Evolutionary conservation across 2,888 invertebrate species (phyloP), one percentile per base, ranked within the genome.

Genomic region (Lymantria dispar): DNA sequence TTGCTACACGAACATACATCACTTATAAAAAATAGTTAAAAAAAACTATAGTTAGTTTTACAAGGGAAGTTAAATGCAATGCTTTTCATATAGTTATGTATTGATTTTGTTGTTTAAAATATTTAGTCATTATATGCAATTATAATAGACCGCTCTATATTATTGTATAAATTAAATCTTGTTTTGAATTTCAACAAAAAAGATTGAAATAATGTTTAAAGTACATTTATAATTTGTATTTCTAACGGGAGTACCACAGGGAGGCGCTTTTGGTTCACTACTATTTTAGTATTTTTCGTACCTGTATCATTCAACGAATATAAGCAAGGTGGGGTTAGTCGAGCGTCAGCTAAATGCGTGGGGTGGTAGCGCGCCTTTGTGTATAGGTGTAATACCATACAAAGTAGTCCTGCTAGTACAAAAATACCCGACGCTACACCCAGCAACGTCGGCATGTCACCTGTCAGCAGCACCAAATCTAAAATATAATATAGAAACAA

Each of bases 351-450:
- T 75, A 95, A 95, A 76, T 95, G 95, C 64, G 96, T 93, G 74
- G 95, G 95, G 73, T 93, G 93, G 80, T 92, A 93, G 58, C 93
- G 92, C 48, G 91, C 91, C 63, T 93, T 88, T 66, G 95, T 95
- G 90, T 97, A 97, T 70, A 97, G 92, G 80, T 96, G 96, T 73
- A 97, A 92, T 70, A 97, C 97, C 93, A 97, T 96, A 90, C 97
- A 97, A 74, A 97, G 95, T 68, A 97, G 93, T 45, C 95, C 97
- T 37, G 95, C 96, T 74, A 97, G 92, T 76, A 97, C 94, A 69
- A 96, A 96, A 80, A 97, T 95, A 60, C 97, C 97, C 65, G 96
- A 95, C 75, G 95, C 94, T 62, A 97, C 96, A 64, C 96, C 96
- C 76, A 97, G 93, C 74, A 97, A 92, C 70, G 97, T 97, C 78